phyloP scores from a whole-genome alignment of 2,888 invertebrate genomes.

The Erynnis tages region DNA sequence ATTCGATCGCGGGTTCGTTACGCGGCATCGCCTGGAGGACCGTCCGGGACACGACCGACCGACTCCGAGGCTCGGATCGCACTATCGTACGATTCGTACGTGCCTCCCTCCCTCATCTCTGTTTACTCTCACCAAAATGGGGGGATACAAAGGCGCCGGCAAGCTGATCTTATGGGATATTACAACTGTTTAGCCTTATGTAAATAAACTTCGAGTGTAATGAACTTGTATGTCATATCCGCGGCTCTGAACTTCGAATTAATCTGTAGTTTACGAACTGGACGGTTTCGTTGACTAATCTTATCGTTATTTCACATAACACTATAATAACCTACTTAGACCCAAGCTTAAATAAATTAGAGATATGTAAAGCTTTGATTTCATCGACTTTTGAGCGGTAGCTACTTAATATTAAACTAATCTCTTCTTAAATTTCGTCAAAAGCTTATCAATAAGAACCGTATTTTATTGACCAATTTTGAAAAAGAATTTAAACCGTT shows the following conservation, averaged over 20 bases:
- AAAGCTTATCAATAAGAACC: background rate
- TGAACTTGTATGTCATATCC: constrained; percentile 38
- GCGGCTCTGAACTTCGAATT: background rate
- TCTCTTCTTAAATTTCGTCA: background rate
- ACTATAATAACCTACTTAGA: background rate
- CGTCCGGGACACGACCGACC: constrained; percentile 61
- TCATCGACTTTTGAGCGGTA: background rate
- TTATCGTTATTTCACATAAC: background rate
- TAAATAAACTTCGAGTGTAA: constrained; percentile 44
- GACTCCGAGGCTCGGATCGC: constrained; percentile 60
- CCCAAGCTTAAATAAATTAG: background rate
- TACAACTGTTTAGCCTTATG: constrained; percentile 61
- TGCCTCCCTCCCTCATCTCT: constrained; percentile 69
- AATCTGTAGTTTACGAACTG: background rate
- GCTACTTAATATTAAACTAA: background rate
- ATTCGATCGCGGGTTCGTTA: constrained; percentile 38
- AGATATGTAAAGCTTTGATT: background rate
- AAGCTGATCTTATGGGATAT: constrained; percentile 52
- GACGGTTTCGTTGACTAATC: background rate
- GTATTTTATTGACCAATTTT: background rate
- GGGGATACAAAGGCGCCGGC: constrained; percentile 64
- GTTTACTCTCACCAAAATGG: constrained; percentile 74
- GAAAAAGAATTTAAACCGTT: background rate
- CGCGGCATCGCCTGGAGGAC: constrained; percentile 48
- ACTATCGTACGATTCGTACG: constrained; percentile 75